These are phyloP conservation scores for Nematopogon swammerdamellus DNA, from an alignment of 2,888 invertebrate species.

Conservation along the genomic window DNA sequence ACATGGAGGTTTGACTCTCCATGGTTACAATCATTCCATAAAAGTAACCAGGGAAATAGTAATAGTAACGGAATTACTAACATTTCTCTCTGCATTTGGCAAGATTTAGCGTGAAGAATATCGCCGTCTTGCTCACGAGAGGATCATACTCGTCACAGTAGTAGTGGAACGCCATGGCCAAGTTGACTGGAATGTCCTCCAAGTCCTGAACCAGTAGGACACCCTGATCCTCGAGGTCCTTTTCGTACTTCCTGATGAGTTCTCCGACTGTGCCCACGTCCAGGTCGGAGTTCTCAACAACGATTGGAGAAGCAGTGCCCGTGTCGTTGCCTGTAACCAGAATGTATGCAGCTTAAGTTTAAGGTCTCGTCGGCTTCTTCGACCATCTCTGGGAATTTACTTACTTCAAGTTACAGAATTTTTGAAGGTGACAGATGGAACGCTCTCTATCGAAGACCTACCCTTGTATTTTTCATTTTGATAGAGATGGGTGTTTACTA, in stretches of 20 bases:
- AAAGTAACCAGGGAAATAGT: too few species aligned
- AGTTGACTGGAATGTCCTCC: constrained; percentile 29
- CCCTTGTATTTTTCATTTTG: too few species aligned
- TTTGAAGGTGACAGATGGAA: too few species aligned
- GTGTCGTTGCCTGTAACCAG: constrained; percentile 34
- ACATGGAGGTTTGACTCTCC: too few species aligned
- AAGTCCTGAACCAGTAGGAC: constrained; percentile 38
- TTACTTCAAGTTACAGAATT: too few species aligned
- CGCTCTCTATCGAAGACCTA: too few species aligned
- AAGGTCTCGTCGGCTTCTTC: too few species aligned
- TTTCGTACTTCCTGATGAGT: constrained; percentile 27
- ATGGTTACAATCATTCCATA: too few species aligned
- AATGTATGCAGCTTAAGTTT: too few species aligned
- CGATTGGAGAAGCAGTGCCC: constrained; percentile 21
- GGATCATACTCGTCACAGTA: constrained; percentile 49
- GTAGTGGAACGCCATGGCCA: constrained; percentile 50
- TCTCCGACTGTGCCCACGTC: constrained; percentile 28
- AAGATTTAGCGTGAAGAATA: constrained; percentile 42
- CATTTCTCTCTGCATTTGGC: constrained; percentile 21
- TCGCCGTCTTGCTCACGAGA: constrained; percentile 36
- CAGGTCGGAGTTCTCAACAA: constrained; percentile 24
- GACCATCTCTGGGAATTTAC: too few species aligned
- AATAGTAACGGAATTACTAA: too few species aligned
- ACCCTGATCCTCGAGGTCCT: constrained; percentile 27
- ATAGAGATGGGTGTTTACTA: too few species aligned